Conservation (phyloP, 2,797 vertebrate species). For the Manis javanica region DNA sequence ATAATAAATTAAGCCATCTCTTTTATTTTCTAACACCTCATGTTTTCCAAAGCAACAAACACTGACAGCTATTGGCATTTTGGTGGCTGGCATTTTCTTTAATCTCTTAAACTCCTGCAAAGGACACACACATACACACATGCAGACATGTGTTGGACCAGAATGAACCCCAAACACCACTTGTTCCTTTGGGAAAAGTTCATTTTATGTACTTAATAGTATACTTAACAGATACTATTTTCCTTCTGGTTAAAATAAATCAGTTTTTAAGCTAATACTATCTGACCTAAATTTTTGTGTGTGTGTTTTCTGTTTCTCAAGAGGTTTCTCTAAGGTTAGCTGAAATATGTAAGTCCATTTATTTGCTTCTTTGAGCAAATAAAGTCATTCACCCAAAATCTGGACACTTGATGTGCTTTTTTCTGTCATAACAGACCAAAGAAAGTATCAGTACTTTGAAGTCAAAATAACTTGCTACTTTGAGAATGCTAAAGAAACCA, state of each 20-base stretch:
- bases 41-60: conserved; percentile 72
- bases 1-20: conserved; percentile 19
- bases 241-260: background rate
- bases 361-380: conserved; percentile 72
- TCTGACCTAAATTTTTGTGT: background rate
- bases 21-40: conserved; percentile 19
- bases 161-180: background rate
- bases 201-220: background rate
- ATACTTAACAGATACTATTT: conserved; percentile 3
- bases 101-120: background rate
- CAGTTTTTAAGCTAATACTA: background rate
- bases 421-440: conserved; percentile 81
- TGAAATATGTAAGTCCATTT: conserved; percentile 57
- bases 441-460: conserved; percentile 82
- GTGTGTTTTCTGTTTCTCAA: background rate
- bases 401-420: conserved; percentile 82
- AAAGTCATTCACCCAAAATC: conserved; percentile 80
- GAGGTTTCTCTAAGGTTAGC: conserved; percentile 56
- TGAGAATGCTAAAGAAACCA: conserved; percentile 83
- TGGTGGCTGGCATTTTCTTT: conserved; percentile 17
- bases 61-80: conserved; percentile 80
- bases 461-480: conserved; percentile 81
- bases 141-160: background rate
- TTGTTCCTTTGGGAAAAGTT: background rate
- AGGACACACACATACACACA: background rate